These are phyloP conservation scores for Acrobasis consociella DNA, from an alignment of 2,888 invertebrate species.

Conservation along the genomic window DNA sequence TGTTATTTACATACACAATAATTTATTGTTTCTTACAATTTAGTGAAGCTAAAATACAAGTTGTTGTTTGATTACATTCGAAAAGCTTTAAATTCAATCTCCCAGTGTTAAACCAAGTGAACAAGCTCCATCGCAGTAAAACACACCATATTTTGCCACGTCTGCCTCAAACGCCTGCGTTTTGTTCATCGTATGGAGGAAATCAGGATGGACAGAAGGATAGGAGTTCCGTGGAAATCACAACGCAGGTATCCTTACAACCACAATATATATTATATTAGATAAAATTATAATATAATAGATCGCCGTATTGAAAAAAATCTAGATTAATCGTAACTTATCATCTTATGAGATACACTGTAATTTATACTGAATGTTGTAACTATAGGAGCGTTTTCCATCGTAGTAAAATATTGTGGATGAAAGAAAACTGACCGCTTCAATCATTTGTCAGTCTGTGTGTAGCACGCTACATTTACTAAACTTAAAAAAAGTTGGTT, in stretches of 20 bases:
- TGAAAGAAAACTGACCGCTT: slow-evolving; percentile 81
- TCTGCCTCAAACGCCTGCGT: slow-evolving; percentile 50
- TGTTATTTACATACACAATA: slow-evolving; percentile 83
- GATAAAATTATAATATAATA: slow-evolving; percentile 84
- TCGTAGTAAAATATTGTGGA: slow-evolving; percentile 78
- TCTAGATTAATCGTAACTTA: slow-evolving; percentile 81
- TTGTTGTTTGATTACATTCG: slow-evolving; percentile 79
- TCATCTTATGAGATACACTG: slow-evolving; percentile 81
- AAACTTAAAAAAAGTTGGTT: slow-evolving; percentile 71
- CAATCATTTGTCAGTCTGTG: slow-evolving; percentile 70
- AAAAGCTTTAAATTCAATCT: slow-evolving; percentile 76
- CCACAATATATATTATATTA: slow-evolving; percentile 89
- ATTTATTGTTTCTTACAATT: slow-evolving; percentile 83
- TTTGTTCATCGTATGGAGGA: slow-evolving; percentile 51
- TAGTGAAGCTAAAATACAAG: slow-evolving; percentile 82
- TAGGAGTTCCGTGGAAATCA: slow-evolving; percentile 76
- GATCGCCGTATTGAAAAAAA: slow-evolving; percentile 84
- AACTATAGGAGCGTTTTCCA: slow-evolving; percentile 75
- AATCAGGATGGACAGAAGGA: slow-evolving; percentile 62
- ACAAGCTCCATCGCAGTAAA: slow-evolving; percentile 68
- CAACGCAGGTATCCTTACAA: slow-evolving; percentile 85
- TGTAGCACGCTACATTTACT: slow-evolving; percentile 78
- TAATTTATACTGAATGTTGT: slow-evolving; percentile 78
- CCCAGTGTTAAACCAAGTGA: slow-evolving; percentile 71
- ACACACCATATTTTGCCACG: slow-evolving; percentile 71